phyloP scores from a whole-genome alignment of 2,888 invertebrate species.

The Pachycephus smyrnensis region DNA sequence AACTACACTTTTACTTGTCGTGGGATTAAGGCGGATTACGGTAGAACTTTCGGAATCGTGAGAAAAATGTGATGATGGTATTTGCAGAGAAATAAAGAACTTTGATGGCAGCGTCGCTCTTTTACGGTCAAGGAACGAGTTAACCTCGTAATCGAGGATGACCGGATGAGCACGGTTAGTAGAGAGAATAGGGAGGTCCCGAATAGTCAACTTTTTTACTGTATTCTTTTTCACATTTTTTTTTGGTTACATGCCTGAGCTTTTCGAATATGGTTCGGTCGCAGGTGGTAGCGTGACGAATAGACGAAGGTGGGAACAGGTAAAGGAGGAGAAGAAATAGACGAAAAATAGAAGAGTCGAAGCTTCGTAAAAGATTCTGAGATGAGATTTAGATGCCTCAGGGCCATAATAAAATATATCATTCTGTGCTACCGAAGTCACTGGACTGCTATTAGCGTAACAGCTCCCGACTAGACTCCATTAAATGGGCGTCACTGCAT shows the following conservation, averaged over 20 bases:
- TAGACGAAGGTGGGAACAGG: not conserved
- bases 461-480: conserved; percentile 30
- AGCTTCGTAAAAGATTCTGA: not conserved
- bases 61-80: conserved; percentile 30
- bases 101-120: conserved; percentile 25
- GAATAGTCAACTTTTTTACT: not conserved
- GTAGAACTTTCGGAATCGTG: not conserved
- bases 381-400: conserved; percentile 11
- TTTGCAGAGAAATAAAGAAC: conserved; percentile 28
- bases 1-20: not conserved
- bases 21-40: not conserved
- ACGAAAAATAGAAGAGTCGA: not conserved
- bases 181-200: not conserved
- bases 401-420: conserved; percentile 31
- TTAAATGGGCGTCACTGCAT: conserved; percentile 40
- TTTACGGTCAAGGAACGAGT: conserved; percentile 3
- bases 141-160: not conserved
- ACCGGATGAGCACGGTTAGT: not conserved
- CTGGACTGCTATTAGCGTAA: conserved; percentile 38
- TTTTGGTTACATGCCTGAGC: conserved; percentile 14
- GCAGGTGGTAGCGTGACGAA: not conserved
- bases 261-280: not conserved
- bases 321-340: not conserved
- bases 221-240: conserved; percentile 19
- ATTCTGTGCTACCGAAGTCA: conserved; percentile 35